These are phyloP conservation scores for Drosophila subpulchrella DNA, from an alignment of 1,140 invertebrate species.

Conservation along the genomic window DNA sequence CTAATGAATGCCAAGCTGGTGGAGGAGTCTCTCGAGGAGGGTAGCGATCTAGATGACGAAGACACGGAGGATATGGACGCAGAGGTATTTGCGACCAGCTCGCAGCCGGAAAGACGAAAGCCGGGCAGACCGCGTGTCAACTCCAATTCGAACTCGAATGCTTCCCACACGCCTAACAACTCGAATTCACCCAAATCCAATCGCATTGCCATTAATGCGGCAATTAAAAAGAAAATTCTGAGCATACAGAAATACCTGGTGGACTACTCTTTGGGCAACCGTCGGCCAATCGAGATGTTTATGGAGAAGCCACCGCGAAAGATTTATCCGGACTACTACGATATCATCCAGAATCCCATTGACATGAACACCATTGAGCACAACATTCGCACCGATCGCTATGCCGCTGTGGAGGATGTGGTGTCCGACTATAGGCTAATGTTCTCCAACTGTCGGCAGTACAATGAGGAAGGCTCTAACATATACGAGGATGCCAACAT, in stretches of 20 bases:
- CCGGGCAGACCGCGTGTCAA: conserved; percentile 83
- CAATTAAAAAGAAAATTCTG: conserved; percentile 90
- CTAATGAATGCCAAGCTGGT: conserved; percentile 82
- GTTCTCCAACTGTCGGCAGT: conserved; percentile 98
- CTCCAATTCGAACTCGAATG: conserved; percentile 85
- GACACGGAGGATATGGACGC: conserved; percentile 47
- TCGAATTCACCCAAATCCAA: conserved; percentile 73
- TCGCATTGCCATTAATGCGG: conserved; percentile 76
- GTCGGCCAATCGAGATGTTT: conserved; percentile 95
- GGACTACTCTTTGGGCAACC: conserved; percentile 91
- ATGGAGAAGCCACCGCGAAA: conserved; percentile 98
- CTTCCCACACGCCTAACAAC: conserved; percentile 84
- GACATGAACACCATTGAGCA: conserved; percentile 97
- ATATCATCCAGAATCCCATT: conserved; percentile 96
- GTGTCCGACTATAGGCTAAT: conserved; percentile 91
- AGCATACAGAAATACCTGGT: conserved; percentile 90
- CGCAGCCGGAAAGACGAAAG: conserved; percentile 74
- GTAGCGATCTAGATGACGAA: conserved; percentile 75
- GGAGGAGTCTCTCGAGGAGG: conserved; percentile 78
- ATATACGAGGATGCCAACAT: conserved; percentile 97
- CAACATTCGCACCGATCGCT: conserved; percentile 92
- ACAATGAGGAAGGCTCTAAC: conserved; percentile 97
- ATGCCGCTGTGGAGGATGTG: conserved; percentile 87
- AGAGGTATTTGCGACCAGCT: conserved; percentile 47
- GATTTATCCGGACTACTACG: conserved; percentile 97